A percentile compares a stretch with the other conserved stretches of the same genome.
Evolutionary conservation across 2,888 invertebrate genomes (phyloP).

Genomic region (Platycnemis pennipes): DNA sequence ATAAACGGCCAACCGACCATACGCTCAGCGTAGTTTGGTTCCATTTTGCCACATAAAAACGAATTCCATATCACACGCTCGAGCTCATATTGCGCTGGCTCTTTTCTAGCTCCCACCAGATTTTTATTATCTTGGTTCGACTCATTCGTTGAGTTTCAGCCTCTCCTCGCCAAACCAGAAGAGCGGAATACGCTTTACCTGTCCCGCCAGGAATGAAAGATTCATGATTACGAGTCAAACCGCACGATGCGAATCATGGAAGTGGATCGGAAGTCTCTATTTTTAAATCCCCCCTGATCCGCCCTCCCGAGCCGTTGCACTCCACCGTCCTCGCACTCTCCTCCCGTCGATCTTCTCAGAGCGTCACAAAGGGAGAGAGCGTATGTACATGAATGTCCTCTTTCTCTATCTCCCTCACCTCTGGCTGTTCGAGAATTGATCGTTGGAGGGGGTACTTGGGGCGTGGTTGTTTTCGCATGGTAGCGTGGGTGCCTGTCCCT

Average conservation of each 20-base stretch:
- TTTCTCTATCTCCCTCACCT: background rate
- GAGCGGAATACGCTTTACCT: background rate
- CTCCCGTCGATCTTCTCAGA: background rate
- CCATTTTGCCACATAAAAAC: too few species aligned
- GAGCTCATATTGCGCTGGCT: too few species aligned
- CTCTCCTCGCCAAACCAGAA: background rate
- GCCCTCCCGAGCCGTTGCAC: background rate
- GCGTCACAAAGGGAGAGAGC: background rate
- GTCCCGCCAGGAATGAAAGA: background rate
- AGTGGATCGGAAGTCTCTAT: conserved; percentile 3
- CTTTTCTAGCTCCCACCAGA: background rate
- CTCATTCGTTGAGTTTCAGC: background rate
- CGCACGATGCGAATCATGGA: background rate
- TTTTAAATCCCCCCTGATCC: background rate
- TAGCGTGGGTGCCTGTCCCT: background rate
- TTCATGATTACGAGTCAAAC: background rate
- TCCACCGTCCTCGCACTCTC: background rate
- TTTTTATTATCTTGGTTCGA: background rate
- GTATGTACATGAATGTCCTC: background rate
- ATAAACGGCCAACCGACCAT: too few species aligned
- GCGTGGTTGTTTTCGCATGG: background rate
- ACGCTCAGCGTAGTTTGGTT: too few species aligned
- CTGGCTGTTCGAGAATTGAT: background rate
- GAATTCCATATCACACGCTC: too few species aligned
- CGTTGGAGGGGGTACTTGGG: background rate